A percentile compares a stretch with the other conserved stretches of the same genome.
phyloP scores from a whole-genome alignment of 2,888 invertebrate genomes.

The Drosophila atripex region DNA sequence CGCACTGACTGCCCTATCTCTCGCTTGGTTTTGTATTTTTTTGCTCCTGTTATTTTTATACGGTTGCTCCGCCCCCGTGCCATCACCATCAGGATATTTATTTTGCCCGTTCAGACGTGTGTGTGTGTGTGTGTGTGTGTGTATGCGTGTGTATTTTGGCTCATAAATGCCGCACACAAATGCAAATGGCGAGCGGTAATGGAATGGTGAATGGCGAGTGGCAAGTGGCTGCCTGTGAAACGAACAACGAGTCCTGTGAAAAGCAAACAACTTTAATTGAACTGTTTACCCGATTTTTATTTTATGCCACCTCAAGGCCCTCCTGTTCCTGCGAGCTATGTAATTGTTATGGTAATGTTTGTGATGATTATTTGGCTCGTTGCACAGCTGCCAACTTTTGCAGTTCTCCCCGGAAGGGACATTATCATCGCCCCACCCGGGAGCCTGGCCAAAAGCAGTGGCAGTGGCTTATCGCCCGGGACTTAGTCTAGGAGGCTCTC shows the following conservation, averaged over 20 bases:
- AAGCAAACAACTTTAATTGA: slow-evolving; percentile 80
- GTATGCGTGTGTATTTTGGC: slow-evolving; percentile 38
- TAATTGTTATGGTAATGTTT: slow-evolving; percentile 82
- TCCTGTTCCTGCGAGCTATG: slow-evolving; percentile 42
- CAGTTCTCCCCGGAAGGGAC: not conserved
- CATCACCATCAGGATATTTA: slow-evolving; percentile 10
- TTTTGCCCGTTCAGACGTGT: slow-evolving; percentile 10
- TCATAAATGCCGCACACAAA: slow-evolving; percentile 63
- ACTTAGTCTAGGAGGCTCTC: slow-evolving; percentile 9
- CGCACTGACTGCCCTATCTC: slow-evolving; percentile 29
- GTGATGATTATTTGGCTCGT: slow-evolving; percentile 81
- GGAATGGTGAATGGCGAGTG: too few species aligned
- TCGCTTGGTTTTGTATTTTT: slow-evolving; percentile 29
- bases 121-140: slow-evolving; percentile 12
- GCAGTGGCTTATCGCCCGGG: not conserved
- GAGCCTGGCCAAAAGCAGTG: not conserved
- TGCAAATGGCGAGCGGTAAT: slow-evolving; percentile 74
- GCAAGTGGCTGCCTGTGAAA: slow-evolving; percentile 58
- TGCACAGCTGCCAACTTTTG: slow-evolving; percentile 72
- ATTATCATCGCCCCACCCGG: not conserved
- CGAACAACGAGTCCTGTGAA: slow-evolving; percentile 54
- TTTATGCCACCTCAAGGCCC: slow-evolving; percentile 47
- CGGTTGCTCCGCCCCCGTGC: not conserved
- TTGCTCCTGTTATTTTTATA: slow-evolving; percentile 1
- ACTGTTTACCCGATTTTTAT: slow-evolving; percentile 80